Evolutionary conservation across 2,888 invertebrate genomes (phyloP).

Genomic region (Diadromus collaris): DNA sequence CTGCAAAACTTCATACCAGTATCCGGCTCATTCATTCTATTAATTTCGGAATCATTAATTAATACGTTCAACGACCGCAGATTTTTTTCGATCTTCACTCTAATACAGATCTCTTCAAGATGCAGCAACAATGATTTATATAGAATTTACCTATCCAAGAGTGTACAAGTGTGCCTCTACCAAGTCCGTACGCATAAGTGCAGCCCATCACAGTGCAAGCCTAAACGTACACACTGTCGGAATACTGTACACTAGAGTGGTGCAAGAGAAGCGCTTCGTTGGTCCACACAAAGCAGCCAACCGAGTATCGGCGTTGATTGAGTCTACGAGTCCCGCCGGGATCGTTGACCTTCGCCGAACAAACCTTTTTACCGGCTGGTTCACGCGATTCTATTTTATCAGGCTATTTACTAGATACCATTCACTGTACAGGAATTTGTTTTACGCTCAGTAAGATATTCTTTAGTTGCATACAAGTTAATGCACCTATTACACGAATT

Average conservation of each 20-base stretch:
- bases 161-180: too few species aligned
- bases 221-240: not conserved
- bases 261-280: slow-evolving; percentile 32
- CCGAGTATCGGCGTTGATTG: slow-evolving; percentile 37
- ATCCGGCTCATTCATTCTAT: slow-evolving; percentile 1
- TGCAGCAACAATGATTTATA: not conserved
- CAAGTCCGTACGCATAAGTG: not conserved
- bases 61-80: slow-evolving; percentile 16
- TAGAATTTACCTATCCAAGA: not conserved
- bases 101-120: not conserved
- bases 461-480: not conserved
- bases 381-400: not conserved
- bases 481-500: not conserved
- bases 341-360: slow-evolving; percentile 55
- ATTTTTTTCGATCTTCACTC: not conserved
- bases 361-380: slow-evolving; percentile 30
- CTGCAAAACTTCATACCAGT: slow-evolving; percentile 10
- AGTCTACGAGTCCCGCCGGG: slow-evolving; percentile 27
- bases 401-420: not conserved
- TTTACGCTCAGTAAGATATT: not conserved
- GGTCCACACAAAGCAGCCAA: slow-evolving; percentile 38
- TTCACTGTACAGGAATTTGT: not conserved
- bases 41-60: not conserved
- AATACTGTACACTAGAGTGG: not conserved
- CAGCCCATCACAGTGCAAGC: not conserved